Evolutionary conservation across 2,888 invertebrate genomes (phyloP).

Genomic region (Crocallis elinguaria): DNA sequence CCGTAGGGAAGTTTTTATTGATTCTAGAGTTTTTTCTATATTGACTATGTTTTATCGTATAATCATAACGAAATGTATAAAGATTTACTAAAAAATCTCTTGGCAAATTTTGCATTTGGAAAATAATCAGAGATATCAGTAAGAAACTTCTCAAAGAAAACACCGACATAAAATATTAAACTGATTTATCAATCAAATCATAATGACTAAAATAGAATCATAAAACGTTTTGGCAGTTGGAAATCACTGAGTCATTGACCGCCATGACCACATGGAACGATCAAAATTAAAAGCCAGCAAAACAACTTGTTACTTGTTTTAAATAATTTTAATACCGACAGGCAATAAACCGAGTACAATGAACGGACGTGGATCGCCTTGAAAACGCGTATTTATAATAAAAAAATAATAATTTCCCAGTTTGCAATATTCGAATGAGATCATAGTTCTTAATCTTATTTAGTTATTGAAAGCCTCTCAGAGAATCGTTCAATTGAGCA

Average conservation of each 20-base stretch:
- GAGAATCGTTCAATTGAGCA: constrained; percentile 8
- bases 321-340: constrained; percentile 51
- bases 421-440: constrained; percentile 41
- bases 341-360: constrained; percentile 72
- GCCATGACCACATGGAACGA: constrained; percentile 18
- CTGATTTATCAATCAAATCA: constrained; percentile 8
- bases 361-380: constrained; percentile 76
- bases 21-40: no score
- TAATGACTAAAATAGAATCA: constrained; percentile 5
- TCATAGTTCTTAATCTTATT: constrained; percentile 36
- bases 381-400: constrained; percentile 59
- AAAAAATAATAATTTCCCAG: constrained; percentile 45
- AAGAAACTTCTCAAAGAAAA: not conserved
- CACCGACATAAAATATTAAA: constrained; percentile 7
- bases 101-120: no score
- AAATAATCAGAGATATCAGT: no score
- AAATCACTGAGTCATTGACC: constrained; percentile 20
- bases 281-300: constrained; percentile 35
- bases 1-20: no score
- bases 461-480: constrained; percentile 14
- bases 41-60: no score
- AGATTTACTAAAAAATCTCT: no score
- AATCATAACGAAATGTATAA: no score
- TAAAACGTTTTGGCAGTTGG: constrained; percentile 22
- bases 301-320: constrained; percentile 49